Conservation (phyloP, 2,797 vertebrate genomes). For the Urosaurus nigricauda region DNA sequence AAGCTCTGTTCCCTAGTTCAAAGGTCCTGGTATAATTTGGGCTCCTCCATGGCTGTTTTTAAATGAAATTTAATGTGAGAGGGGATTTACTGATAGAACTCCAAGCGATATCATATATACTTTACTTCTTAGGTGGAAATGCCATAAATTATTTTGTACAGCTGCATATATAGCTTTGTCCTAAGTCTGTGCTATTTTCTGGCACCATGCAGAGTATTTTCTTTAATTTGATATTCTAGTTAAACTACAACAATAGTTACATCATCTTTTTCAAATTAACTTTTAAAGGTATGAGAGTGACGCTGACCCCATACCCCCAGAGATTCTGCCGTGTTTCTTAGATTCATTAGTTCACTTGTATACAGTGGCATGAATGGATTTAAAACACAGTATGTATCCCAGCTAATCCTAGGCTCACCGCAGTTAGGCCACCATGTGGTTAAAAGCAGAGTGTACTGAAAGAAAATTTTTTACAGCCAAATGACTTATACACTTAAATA, state of each 20-base stretch:
- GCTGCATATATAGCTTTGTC: not conserved
- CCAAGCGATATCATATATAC: not conserved
- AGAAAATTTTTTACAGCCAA: constrained; percentile 16
- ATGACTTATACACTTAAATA: constrained; percentile 11
- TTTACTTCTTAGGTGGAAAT: not conserved
- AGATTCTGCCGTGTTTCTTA: not conserved
- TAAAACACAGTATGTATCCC: constrained; percentile 32
- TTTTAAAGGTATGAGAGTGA: not conserved
- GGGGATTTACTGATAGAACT: not conserved
- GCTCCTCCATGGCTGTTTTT: not conserved
- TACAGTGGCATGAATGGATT: not conserved
- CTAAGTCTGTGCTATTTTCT: not conserved
- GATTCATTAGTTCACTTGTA: not conserved
- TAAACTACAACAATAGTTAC: not conserved
- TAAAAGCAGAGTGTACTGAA: constrained; percentile 1
- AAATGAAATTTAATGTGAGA: not conserved
- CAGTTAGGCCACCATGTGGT: constrained; percentile 23
- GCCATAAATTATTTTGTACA: not conserved
- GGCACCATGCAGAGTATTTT: not conserved
- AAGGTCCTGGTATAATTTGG: not conserved
- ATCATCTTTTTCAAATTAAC: not conserved
- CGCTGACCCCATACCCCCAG: too few relatives aligned
- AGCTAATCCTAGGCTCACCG: constrained; percentile 49
- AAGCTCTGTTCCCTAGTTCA: not conserved
- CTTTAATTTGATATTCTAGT: not conserved